Conservation (phyloP, 2,888 invertebrate species). For the Campaea margaritaria region DNA sequence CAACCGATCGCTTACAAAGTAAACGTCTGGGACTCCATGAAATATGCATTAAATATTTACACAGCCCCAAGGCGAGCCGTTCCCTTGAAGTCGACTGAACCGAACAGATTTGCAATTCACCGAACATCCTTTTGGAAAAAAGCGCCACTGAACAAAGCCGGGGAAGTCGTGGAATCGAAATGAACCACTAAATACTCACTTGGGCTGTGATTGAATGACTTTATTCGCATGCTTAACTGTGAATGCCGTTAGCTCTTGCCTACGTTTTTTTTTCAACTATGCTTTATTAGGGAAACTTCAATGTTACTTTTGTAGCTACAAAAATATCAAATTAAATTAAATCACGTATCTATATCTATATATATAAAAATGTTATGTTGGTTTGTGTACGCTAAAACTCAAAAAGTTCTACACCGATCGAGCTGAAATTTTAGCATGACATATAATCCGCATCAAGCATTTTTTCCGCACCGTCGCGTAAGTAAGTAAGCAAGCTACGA, state of each 20-base stretch:
- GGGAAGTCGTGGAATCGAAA: conserved; percentile 68
- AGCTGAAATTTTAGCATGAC: too few relatives aligned
- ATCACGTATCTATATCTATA: too few relatives aligned
- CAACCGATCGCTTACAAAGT: conserved; percentile 75
- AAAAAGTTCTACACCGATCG: too few relatives aligned
- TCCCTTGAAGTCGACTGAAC: conserved; percentile 78
- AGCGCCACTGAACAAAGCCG: conserved; percentile 69
- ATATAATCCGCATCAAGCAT: too few relatives aligned
- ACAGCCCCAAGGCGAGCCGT: conserved; percentile 70
- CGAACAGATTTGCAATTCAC: conserved; percentile 82
- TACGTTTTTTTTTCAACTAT: neutral
- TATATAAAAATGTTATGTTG: too few relatives aligned
- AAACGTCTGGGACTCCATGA: conserved; percentile 76
- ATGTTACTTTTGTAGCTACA: too few relatives aligned
- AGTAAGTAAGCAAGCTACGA: too few relatives aligned
- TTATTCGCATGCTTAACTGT: conserved; percentile 21
- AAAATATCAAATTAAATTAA: too few relatives aligned
- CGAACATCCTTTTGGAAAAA: conserved; percentile 79
- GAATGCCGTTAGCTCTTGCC: neutral
- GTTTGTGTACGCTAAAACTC: too few relatives aligned
- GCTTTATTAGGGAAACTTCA: too few relatives aligned
- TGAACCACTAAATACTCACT: conserved; percentile 70
- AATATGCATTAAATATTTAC: conserved; percentile 84
- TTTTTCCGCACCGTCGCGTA: too few relatives aligned
- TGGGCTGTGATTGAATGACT: conserved; percentile 32